Evolutionary conservation across 2,888 invertebrate genomes (phyloP), one percentile per base, ranked within the genome.

Genomic region (Neoascia interrupta): DNA sequence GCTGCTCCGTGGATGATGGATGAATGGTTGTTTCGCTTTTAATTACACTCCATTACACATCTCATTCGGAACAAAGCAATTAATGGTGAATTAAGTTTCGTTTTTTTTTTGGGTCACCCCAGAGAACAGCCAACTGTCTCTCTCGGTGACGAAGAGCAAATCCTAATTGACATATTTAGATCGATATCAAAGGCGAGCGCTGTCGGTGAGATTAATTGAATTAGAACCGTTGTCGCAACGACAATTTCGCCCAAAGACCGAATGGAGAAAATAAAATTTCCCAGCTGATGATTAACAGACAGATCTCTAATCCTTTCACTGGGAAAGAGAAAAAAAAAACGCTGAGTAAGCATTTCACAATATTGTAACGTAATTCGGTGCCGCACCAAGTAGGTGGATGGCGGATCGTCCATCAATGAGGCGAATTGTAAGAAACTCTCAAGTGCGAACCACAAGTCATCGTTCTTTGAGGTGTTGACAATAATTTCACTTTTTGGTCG

Each of bases 391-490:
- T 63, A 56, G 63, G 61, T 39, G 54, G 28, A 6, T 6, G 63
- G 61, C 34, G 54, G 28, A 6, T 6, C 8, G 31, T 31, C 8
- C 10, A 49, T 43, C 37, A 58, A 43, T 39, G 26, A 15, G 58
- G 26, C 15, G 58, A 34, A 43, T 47, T 18, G 11, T 53, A 61
- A 39, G 28, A 37, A 28, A 56, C 39, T 16, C 31, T 5, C 5
- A 26, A 28, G 28, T 60, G 43, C 21, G 47, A 28, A 10, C 41
- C 47, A 56, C 61, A 75, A 75, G 74, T 68, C 74, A 74, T 74
- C 54, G 47, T 66, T 70, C 70, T 51, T 56, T 53, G 34, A 70
- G 51, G 64, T 76, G 76, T 76, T 76, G 70, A 70, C 70, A 66
- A 49, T 26, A 69, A 47, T 76, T 76, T 76, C 76, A 76, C 70